Evolutionary conservation across 2,888 invertebrate species (phyloP), one percentile per base, ranked within the genome.

Genomic region (Phoenoteleia sp.): DNA sequence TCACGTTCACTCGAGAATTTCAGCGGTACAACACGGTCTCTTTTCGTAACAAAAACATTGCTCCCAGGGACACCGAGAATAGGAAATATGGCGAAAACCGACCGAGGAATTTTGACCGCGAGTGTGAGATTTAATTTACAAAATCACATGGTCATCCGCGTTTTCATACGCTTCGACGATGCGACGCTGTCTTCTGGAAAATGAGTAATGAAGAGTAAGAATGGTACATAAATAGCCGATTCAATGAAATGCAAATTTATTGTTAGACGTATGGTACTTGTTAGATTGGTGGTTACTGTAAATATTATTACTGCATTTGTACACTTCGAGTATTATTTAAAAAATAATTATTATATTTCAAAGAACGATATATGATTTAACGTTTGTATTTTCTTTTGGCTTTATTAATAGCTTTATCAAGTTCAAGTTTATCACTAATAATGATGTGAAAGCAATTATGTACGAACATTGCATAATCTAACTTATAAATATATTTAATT

Each of bases 1-100:
- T 83, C 83, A 83, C 62, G 83, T 83, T 77, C 83, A 83, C 67
- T 72, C 72, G 76, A 77, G 82, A 83, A 82, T 82, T 83, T 77
- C 71, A 67, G 13, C 82, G 27, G 60, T 72, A 71, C 42, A 72
- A 83, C 82, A 69, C 45, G 36, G 72, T 54, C 76, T 66, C 72
- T 66, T 77, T 66, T 67, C 64, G 54, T 69, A 72, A 77, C 72
- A 66, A 83, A 83, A 83, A 83, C 82, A 83, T 83, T 19, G 36
- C 39, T 52, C 77, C 23, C 13, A 27, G 60, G 25, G 76, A 72
- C 33, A 36, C 27, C 39, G 19, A 45, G 54, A 52, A 52, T 64
- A 82, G 76, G 54, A 72, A 75, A 75, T 62, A 75, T 49, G 58
- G 27, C 60, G 58, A 74, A 80, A 79, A 81, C 74, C 9, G 52